Evolutionary conservation across 1,140 invertebrate genomes (phyloP).

Genomic region (Nasonia vitripennis): DNA sequence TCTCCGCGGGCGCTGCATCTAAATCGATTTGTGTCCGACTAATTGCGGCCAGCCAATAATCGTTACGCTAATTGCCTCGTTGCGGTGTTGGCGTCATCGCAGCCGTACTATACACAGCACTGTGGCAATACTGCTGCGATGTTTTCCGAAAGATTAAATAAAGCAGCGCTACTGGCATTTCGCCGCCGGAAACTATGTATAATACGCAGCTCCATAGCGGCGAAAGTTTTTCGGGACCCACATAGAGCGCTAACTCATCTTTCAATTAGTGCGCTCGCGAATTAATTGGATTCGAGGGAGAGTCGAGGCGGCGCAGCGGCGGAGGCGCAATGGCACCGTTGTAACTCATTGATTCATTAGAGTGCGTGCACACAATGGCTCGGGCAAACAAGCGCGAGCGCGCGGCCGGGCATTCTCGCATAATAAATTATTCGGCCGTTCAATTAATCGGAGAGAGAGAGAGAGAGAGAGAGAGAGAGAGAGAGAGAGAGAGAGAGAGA

Average conservation of each 20-base stretch:
- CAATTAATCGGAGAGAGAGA: constrained; percentile 29
- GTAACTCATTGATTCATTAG: constrained; percentile 44
- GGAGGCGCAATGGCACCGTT: background rate
- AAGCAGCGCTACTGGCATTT: background rate
- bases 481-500: background rate
- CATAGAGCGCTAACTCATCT: background rate
- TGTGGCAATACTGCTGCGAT: background rate
- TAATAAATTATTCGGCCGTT: constrained; percentile 47
- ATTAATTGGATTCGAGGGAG: constrained; percentile 35
- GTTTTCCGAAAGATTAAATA: constrained; percentile 28
- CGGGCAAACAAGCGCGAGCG: background rate
- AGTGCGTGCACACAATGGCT: constrained; percentile 12
- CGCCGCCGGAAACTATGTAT: background rate
- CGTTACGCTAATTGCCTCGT: constrained; percentile 46
- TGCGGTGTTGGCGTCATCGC: background rate
- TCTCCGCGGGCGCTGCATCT: background rate
- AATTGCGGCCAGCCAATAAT: constrained; percentile 49
- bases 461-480: background rate
- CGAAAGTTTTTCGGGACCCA: background rate
- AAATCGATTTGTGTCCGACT: constrained; percentile 40
- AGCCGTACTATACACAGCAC: background rate
- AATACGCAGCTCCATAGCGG: background rate
- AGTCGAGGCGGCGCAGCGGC: background rate
- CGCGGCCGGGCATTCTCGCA: background rate
- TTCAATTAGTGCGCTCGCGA: background rate